Percentiles rank a stretch among this genome's conserved stretches.
Conservation (phyloP, 2,797 vertebrate species). For the Propithecus deckenii region DNA sequence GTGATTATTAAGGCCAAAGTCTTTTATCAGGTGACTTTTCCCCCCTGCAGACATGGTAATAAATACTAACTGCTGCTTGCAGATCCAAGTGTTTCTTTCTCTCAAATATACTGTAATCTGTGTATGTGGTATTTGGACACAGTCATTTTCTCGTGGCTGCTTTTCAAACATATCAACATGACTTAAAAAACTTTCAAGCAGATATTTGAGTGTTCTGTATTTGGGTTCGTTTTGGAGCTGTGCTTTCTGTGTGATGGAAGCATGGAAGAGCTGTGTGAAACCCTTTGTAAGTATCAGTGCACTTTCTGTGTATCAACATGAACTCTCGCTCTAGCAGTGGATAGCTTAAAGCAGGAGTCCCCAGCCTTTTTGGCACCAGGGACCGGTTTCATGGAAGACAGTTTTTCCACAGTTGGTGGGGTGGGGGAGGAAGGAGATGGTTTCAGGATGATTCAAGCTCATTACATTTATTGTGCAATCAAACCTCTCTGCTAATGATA, state of each 20-base stretch:
- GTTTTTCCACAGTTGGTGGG: no score
- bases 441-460: no score
- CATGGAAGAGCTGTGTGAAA: neutral
- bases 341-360: neutral
- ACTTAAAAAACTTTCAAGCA: neutral
- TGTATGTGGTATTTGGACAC: neutral
- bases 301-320: neutral
- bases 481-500: no score
- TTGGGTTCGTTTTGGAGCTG: neutral
- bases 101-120: neutral
- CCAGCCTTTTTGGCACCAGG: no score
- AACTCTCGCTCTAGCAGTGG: neutral
- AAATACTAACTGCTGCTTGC: neutral
- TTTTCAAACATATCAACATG: neutral
- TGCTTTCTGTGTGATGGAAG: neutral
- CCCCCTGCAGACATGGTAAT: neutral
- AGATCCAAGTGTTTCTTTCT: neutral
- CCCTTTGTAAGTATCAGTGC: neutral
- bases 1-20: neutral
- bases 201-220: neutral
- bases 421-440: no score
- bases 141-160: neutral
- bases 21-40: neutral
- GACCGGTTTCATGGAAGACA: no score
- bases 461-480: no score